phyloP scores from a whole-genome alignment of 2,113 vertebrate species.

The Puffinus mauretanicus region DNA sequence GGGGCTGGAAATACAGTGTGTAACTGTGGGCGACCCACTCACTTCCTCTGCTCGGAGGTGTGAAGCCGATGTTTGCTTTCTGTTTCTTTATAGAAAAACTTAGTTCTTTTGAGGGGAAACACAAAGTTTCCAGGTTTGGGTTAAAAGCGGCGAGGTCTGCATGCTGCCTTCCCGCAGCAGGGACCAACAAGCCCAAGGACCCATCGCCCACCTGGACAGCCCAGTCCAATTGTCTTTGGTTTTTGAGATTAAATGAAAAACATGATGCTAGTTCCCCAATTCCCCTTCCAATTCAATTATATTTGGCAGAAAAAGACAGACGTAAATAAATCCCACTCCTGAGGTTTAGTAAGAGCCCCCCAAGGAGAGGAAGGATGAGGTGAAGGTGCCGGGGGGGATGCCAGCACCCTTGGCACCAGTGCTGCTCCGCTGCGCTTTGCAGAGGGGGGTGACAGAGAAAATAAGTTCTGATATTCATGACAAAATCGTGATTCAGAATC shows the following conservation, averaged over 20 bases:
- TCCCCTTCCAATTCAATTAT: too few relatives aligned
- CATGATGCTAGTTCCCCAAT: too few relatives aligned
- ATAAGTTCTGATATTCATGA: too few relatives aligned
- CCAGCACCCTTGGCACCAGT: background rate
- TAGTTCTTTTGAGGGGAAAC: background rate
- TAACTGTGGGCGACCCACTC: background rate
- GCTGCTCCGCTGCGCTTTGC: background rate
- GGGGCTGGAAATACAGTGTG: background rate
- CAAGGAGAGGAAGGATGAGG: background rate
- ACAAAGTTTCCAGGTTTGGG: background rate
- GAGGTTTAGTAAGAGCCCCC: background rate
- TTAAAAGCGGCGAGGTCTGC: background rate
- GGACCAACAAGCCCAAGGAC: background rate
- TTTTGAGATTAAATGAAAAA: background rate
- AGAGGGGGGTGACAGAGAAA: background rate
- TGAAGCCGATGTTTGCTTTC: background rate
- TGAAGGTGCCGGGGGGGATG: background rate
- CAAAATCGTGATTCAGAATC: background rate
- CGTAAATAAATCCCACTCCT: background rate
- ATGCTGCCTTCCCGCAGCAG: background rate
- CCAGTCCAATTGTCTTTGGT: too few relatives aligned
- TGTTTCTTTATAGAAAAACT: background rate
- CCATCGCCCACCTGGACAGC: background rate
- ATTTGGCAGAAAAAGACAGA: background rate
- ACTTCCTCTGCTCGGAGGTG: background rate